These are phyloP conservation scores for Lithophane socia DNA, from an alignment of 2,888 invertebrate genomes.

Conservation along the genomic window DNA sequence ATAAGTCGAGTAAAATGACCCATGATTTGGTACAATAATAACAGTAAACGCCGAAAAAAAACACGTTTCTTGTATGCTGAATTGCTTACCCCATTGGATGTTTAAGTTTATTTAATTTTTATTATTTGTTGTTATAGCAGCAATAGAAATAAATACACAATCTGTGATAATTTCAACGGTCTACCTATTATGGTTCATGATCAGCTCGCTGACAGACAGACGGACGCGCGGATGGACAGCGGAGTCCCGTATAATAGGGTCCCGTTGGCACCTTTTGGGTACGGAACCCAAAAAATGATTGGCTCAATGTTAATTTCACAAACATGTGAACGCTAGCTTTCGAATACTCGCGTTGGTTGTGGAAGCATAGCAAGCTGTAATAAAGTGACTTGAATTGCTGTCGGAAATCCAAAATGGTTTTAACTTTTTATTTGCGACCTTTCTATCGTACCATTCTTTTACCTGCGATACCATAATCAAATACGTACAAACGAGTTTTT, in stretches of 20 bases:
- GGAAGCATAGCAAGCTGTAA: constrained; percentile 3
- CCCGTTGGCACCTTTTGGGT: too few species aligned
- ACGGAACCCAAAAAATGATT: neutral
- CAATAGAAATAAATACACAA: too few species aligned
- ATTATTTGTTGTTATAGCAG: too few species aligned
- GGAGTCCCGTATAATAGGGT: too few species aligned
- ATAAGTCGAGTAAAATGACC: neutral
- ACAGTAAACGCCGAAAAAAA: too few species aligned
- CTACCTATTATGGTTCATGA: too few species aligned
- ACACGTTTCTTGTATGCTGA: too few species aligned
- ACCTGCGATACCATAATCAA: constrained; percentile 20
- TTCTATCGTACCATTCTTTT: constrained; percentile 6
- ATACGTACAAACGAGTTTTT: neutral
- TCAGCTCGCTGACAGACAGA: too few species aligned
- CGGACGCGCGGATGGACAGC: too few species aligned
- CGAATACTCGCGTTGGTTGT: constrained; percentile 14
- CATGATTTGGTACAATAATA: neutral
- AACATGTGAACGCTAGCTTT: constrained; percentile 8
- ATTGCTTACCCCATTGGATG: too few species aligned
- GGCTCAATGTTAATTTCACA: constrained; percentile 16
- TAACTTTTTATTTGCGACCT: neutral
- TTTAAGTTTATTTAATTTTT: too few species aligned
- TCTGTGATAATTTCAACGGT: too few species aligned
- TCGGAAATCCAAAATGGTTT: neutral
- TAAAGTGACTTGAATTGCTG: constrained; percentile 4